Evolutionary conservation across 2,113 vertebrate genomes (phyloP).

Genomic region (Atlantisia rogersi): DNA sequence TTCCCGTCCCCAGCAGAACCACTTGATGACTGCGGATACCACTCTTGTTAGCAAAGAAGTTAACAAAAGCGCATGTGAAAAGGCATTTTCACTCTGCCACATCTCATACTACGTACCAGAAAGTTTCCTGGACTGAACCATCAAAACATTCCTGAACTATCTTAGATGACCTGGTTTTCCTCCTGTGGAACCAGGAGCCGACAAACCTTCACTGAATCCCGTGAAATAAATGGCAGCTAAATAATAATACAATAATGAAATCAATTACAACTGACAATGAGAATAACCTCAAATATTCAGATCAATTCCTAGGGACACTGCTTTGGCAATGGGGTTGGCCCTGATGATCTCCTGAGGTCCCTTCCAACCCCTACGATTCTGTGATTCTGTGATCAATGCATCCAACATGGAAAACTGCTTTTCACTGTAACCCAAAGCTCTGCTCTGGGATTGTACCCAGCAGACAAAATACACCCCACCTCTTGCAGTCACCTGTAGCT

Average conservation of each 20-base stretch:
- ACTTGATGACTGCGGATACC: not conserved
- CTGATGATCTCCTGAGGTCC: no score
- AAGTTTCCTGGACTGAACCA: not conserved
- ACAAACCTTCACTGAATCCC: not conserved
- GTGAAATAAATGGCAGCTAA: not conserved
- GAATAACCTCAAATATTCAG: not conserved
- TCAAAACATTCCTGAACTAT: not conserved
- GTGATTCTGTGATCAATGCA: not conserved
- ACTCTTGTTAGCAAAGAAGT: not conserved
- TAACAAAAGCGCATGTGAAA: not conserved
- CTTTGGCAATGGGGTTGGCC: no score
- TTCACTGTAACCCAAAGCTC: not conserved
- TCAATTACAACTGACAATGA: not conserved
- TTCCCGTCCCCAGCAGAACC: constrained; percentile 48
- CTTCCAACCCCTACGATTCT: no score
- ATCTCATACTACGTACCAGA: not conserved
- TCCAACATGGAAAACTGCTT: not conserved
- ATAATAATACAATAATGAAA: not conserved
- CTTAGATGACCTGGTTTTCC: not conserved
- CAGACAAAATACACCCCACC: not conserved
- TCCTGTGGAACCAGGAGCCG: rapidly evolving
- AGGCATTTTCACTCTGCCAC: not conserved
- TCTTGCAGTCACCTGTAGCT: not conserved
- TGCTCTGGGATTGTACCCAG: not conserved
- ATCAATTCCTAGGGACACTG: not conserved